phyloP scores from a whole-genome alignment of 1,140 invertebrate species.

The Trypoxylus dichotomus region DNA sequence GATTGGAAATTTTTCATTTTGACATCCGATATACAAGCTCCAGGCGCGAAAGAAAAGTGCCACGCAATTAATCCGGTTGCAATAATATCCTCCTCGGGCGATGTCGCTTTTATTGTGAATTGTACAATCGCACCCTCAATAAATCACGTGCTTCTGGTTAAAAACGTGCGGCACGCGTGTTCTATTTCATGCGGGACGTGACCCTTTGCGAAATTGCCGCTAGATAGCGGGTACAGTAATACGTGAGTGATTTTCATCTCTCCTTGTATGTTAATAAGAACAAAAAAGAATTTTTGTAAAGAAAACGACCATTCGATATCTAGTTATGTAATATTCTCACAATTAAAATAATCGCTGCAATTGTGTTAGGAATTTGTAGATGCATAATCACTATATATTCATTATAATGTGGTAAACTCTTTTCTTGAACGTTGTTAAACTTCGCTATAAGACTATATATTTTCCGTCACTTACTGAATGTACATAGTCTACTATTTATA shows the following conservation, averaged over 20 bases:
- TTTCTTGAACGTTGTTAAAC: too few species aligned
- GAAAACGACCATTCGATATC: too few species aligned
- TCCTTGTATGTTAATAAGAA: not conserved
- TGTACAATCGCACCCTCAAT: not conserved
- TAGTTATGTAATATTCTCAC: too few species aligned
- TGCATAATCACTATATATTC: too few species aligned
- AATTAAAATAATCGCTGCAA: too few species aligned
- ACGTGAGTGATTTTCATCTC: slow-evolving; percentile 10
- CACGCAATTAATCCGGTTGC: not conserved
- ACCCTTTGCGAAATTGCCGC: not conserved
- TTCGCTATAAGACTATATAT: too few species aligned
- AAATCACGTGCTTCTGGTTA: slow-evolving; percentile 3
- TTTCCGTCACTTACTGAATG: too few species aligned
- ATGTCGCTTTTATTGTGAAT: slow-evolving; percentile 9
- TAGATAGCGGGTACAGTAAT: not conserved
- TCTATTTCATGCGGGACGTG: not conserved
- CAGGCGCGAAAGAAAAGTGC: not conserved
- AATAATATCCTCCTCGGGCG: not conserved
- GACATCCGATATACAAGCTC: not conserved
- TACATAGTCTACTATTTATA: too few species aligned
- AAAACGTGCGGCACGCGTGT: slow-evolving; percentile 8
- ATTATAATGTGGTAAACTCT: too few species aligned
- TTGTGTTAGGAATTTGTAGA: too few species aligned
- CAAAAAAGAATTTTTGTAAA: not conserved
- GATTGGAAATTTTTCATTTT: not conserved